Percentiles rank a stretch among this genome's conserved stretches.
Conservation (phyloP, 1,140 invertebrate genomes). For the Caenorhabditis brenneri region DNA sequence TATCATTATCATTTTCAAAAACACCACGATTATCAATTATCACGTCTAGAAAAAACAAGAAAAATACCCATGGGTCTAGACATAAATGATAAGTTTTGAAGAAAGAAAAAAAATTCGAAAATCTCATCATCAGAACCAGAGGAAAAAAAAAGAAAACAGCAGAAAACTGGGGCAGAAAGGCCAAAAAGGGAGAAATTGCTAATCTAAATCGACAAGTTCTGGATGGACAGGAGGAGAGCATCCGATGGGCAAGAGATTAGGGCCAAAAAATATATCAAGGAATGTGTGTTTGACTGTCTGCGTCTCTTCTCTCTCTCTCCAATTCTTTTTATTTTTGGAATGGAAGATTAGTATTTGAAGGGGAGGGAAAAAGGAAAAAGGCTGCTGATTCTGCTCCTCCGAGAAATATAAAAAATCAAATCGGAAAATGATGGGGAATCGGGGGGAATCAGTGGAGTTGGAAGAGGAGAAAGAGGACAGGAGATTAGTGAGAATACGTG, state of each 20-base stretch:
- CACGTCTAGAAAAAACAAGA: not conserved
- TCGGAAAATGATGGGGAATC: slow-evolving; percentile 15
- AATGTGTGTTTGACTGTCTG: not conserved
- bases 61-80: not conserved
- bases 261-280: not conserved
- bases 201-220: slow-evolving; percentile 35
- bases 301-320: not conserved
- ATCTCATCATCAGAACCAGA: not conserved
- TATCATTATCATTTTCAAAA: not conserved
- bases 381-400: not conserved
- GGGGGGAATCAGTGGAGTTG: not conserved
- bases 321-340: not conserved
- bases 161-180: not conserved
- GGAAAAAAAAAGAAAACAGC: not conserved
- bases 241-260: slow-evolving; percentile 1
- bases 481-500: not conserved
- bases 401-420: slow-evolving; percentile 13
- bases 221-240: not conserved
- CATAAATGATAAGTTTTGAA: not conserved
- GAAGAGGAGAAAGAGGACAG: too few relatives aligned
- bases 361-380: not conserved
- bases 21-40: not conserved
- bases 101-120: not conserved
- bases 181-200: not conserved
- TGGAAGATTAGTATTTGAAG: slow-evolving; percentile 27